phyloP scores from a whole-genome alignment of 2,113 vertebrate genomes.

The Hippolais icterina region DNA sequence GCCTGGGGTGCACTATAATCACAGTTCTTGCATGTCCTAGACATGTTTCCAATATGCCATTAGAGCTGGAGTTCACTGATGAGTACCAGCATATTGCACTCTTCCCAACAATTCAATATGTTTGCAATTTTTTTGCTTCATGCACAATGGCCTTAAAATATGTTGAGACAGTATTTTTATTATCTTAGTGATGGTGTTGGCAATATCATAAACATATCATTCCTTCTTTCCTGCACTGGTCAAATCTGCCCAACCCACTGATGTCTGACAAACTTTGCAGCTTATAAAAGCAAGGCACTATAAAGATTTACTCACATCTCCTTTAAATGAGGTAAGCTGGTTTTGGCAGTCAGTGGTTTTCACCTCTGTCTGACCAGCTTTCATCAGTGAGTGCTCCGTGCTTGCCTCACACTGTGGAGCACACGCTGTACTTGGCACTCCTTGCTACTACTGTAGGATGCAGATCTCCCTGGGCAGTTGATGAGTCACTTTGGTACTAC shows the following conservation, averaged over 20 bases:
- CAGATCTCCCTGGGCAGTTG: neutral
- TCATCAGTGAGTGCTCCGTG: neutral
- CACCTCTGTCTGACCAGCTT: neutral
- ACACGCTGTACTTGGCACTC: fast-evolving
- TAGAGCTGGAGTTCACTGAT: neutral
- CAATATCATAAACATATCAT: neutral
- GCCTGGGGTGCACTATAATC: neutral
- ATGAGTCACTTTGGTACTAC: neutral
- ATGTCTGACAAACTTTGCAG: neutral
- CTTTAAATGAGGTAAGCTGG: neutral
- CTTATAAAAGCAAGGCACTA: neutral
- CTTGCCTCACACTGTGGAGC: neutral
- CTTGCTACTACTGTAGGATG: neutral
- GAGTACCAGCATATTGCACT: neutral
- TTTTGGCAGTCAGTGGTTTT: neutral
- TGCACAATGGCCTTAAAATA: neutral
- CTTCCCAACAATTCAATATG: neutral
- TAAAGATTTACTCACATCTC: neutral
- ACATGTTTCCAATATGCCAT: neutral
- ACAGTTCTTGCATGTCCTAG: neutral
- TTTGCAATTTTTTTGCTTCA: neutral
- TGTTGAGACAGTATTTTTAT: neutral
- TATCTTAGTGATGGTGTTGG: neutral
- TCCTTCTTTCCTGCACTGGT: neutral
- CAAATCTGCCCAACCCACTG: neutral